phyloP scores from a whole-genome alignment of 1,140 invertebrate genomes.

The Eciton burchellii region DNA sequence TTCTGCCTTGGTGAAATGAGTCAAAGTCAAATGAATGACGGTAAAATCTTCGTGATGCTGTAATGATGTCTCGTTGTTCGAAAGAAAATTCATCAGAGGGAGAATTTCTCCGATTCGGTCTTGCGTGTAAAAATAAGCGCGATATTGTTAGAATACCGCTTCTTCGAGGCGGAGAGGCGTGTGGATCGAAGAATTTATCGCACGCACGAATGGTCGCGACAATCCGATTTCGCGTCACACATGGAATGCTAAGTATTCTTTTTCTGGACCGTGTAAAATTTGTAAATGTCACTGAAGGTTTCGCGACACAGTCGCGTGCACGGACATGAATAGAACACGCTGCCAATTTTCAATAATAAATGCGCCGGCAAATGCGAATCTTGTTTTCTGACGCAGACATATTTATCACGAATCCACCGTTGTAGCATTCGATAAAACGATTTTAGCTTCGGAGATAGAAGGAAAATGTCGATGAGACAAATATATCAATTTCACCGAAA shows the following conservation, averaged over 20 bases:
- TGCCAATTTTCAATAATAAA: constrained; percentile 40
- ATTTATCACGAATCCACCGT: constrained; percentile 13
- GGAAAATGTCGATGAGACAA: not conserved
- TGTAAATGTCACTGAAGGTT: constrained; percentile 43
- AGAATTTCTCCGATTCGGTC: not conserved
- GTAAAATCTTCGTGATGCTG: too few relatives aligned
- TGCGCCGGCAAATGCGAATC: constrained; percentile 6
- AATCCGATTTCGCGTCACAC: constrained; percentile 22
- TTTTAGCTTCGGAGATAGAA: not conserved
- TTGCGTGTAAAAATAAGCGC: constrained; percentile 19
- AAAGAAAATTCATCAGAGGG: not conserved
- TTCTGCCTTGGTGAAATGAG: too few relatives aligned
- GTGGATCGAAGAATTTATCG: constrained; percentile 40
- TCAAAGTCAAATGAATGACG: too few relatives aligned
- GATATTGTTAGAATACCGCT: not conserved
- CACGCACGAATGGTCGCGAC: constrained; percentile 7
- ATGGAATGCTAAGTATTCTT: constrained; percentile 48
- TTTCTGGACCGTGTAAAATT: constrained; percentile 44
- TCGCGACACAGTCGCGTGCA: constrained; percentile 4
- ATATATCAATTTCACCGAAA: not conserved
- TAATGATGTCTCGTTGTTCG: too few relatives aligned
- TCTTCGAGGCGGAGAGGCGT: constrained; percentile 18
- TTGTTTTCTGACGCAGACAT: not conserved
- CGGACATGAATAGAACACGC: constrained; percentile 28
- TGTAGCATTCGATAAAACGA: not conserved